phyloP scores from a whole-genome alignment of 1,140 invertebrate genomes.

The Drosophila busckii region DNA sequence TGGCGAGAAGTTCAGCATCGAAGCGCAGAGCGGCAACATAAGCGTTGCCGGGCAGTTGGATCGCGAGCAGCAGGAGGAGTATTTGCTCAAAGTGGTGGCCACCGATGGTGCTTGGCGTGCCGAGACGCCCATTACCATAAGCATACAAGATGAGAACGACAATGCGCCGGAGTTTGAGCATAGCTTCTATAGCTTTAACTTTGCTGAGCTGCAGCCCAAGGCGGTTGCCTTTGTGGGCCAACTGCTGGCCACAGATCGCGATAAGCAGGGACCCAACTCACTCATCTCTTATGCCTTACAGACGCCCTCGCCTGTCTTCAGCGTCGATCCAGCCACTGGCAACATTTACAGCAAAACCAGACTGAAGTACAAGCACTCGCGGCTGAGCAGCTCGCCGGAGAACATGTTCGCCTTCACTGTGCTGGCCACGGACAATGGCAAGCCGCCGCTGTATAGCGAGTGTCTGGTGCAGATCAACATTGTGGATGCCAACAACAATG shows the following conservation, averaged over 20 bases:
- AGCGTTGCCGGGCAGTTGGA: conserved; percentile 91
- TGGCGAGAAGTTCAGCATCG: conserved; percentile 93
- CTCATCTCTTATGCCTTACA: conserved; percentile 94
- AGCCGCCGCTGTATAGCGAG: conserved; percentile 92
- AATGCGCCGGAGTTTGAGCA: conserved; percentile 95
- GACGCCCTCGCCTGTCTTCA: conserved; percentile 93
- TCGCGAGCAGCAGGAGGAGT: conserved; percentile 94
- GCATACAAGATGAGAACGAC: conserved; percentile 96
- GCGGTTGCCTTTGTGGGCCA: conserved; percentile 91
- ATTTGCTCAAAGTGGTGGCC: conserved; percentile 91
- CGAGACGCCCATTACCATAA: conserved; percentile 93
- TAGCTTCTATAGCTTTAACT: conserved; percentile 92
- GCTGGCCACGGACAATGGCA: conserved; percentile 94
- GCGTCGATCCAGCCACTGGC: conserved; percentile 93
- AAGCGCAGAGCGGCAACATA: conserved; percentile 92
- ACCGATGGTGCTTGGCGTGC: conserved; percentile 93
- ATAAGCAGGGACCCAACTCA: conserved; percentile 96
- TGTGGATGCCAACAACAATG: conserved; percentile 93
- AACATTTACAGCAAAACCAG: conserved; percentile 92
- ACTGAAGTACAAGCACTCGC: conserved; percentile 90
- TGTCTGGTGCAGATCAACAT: conserved; percentile 91
- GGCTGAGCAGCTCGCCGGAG: conserved; percentile 88
- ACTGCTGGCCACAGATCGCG: conserved; percentile 91
- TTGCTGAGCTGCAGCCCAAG: conserved; percentile 90
- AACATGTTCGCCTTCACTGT: conserved; percentile 92